Conservation (phyloP, 1,140 invertebrate genomes). For the Caenorhabditis brenneri region DNA sequence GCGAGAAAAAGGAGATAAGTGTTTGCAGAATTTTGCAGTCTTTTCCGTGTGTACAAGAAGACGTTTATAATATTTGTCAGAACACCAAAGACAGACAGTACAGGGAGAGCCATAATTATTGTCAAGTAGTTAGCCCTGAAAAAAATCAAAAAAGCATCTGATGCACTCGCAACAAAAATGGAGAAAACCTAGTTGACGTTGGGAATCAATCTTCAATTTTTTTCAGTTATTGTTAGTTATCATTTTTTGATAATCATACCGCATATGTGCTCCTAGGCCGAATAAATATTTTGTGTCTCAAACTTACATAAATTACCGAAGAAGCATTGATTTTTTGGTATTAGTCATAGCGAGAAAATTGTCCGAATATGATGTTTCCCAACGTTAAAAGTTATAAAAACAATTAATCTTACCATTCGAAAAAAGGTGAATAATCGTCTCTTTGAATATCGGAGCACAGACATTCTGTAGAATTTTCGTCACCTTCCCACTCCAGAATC, state of each 20-base stretch:
- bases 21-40: constrained; percentile 66
- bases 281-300: no score
- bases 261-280: no score
- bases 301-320: no score
- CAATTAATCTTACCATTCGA: constrained; percentile 68
- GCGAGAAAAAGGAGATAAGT: constrained; percentile 67
- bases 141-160: neutral
- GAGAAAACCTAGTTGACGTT: no score
- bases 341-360: no score
- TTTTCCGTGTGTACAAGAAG: constrained; percentile 64
- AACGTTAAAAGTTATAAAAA: no score
- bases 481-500: constrained; percentile 26
- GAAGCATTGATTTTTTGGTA: no score
- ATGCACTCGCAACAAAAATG: no score
- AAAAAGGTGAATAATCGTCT: constrained; percentile 70
- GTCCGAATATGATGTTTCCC: no score
- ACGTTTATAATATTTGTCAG: constrained; percentile 67
- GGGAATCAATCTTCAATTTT: no score
- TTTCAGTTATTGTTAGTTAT: no score
- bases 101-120: constrained; percentile 66
- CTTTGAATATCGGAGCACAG: constrained; percentile 64
- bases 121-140: constrained; percentile 66
- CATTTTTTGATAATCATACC: no score
- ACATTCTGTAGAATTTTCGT: constrained; percentile 58
- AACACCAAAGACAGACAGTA: constrained; percentile 66